Base-by-base conservation (phyloP, 1,140 invertebrate species). In the Pogonus chalceus region DNA sequence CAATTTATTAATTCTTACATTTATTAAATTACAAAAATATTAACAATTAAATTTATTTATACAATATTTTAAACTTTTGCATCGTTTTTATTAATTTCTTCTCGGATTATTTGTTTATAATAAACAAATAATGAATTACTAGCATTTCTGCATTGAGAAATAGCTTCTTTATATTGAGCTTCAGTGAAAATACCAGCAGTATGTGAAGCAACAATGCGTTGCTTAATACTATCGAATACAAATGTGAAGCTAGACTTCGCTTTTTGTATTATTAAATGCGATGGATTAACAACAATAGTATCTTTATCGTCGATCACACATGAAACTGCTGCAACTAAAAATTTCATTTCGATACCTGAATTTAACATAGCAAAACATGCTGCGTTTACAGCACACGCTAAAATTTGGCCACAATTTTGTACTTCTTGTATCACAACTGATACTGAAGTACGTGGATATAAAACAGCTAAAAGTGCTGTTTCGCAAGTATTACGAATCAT, bases 381-480 rank as follows among this genome's bases (percentile, higher is more conserved):
- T 39, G 86, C 81, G 76, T 94, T 95, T n/a, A 93, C 72, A 23
- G 80, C 78, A 72, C 85, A 88, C 0, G 88, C 80, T 37, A 92
- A 67, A 2, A 89, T 64, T 55, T 87, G 87, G 56, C 90, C 88
- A 66, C 75, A 79, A 73, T 92, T 82, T 72, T 94, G 84, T 60
- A 94, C 72, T 75, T 95, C 91, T 73, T 95, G 91, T 53, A 94
- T 63, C 58, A 85, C 85, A 16, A 95, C 72, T 9, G 78, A 79
- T 56, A 94, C 81, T 20, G 82, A 77, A 4, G 89, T 81, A 24
- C 88, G 75, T 2, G 91, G 91, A 74, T 92, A 84, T 18, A 88
- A 65, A 49, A 76, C 71, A 0, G 80, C 72, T 1, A 88, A 62
- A 37, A 94, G 66, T 0, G 82, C 79, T 23, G 81, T 71, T 68